A percentile compares a stretch with the other conserved stretches of the same genome.
Evolutionary conservation across 1,140 invertebrate genomes (phyloP).

Genomic region (Apolygus lucorum): DNA sequence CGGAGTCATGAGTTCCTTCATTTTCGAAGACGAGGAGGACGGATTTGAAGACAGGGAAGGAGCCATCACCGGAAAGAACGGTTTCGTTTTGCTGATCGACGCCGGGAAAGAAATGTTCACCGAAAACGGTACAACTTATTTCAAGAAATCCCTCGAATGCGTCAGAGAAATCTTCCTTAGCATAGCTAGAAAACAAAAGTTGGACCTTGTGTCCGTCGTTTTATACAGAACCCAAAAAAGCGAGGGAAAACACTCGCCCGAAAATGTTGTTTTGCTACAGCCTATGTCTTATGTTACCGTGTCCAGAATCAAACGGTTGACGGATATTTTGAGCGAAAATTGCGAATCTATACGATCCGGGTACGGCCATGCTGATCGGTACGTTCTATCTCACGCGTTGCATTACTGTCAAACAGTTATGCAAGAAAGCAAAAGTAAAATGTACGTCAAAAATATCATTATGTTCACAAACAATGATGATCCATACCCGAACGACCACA

Average conservation of each 20-base stretch:
- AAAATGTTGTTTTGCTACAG: constrained; percentile 17
- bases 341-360: background rate
- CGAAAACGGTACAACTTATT: background rate
- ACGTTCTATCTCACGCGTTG: background rate
- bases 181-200: constrained; percentile 19
- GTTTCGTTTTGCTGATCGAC: constrained; percentile 23
- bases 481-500: constrained; percentile 1
- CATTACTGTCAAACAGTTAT: constrained; percentile 11
- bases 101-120: constrained; percentile 16
- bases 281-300: constrained; percentile 6
- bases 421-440: background rate
- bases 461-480: constrained; percentile 25
- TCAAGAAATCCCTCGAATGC: constrained; percentile 14
- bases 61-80: constrained; percentile 7
- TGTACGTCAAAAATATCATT: constrained; percentile 22
- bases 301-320: background rate
- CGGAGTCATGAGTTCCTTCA: background rate
- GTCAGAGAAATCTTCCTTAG: constrained; percentile 10
- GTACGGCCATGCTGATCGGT: background rate
- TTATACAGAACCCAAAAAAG: constrained; percentile 19
- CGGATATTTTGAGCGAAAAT: background rate
- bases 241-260: constrained; percentile 18
- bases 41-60: constrained; percentile 9
- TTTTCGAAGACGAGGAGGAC: constrained; percentile 19
- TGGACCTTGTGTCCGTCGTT: constrained; percentile 20